Percentiles rank a stretch among this genome's conserved stretches.
These are phyloP conservation scores for Rhombomys opimus DNA, from an alignment of 2,113 vertebrate species.

Conservation along the genomic window DNA sequence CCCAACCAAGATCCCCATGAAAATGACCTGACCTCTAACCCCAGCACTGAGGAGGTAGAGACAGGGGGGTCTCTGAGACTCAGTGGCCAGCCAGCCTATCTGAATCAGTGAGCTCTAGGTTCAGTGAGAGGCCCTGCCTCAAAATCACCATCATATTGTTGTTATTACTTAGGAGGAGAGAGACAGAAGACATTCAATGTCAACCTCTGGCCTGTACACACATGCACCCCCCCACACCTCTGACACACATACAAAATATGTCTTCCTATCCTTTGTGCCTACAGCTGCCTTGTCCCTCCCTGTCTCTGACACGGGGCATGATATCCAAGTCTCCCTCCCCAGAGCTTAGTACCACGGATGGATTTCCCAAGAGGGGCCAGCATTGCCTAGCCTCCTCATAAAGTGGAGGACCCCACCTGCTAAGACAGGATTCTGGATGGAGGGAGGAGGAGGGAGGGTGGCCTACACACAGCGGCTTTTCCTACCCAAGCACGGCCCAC, in stretches of 20 bases:
- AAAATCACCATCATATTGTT: neutral
- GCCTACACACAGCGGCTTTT: neutral
- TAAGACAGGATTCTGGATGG: neutral
- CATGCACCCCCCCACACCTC: neutral
- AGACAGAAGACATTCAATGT: neutral
- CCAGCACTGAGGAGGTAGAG: neutral
- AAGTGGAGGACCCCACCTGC: neutral
- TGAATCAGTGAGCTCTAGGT: neutral
- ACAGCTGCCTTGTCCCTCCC: neutral
- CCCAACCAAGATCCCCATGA: neutral
- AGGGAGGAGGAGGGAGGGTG: neutral
- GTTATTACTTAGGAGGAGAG: no score
- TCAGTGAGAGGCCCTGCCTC: neutral
- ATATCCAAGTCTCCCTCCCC: neutral
- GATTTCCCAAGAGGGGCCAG: neutral
- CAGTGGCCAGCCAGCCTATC: neutral
- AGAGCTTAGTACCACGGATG: neutral
- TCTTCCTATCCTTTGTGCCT: neutral
- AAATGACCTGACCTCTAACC: neutral
- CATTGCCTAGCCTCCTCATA: neutral
- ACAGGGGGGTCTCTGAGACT: neutral
- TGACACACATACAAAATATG: neutral
- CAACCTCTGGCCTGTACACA: neutral
- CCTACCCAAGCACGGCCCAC: neutral
- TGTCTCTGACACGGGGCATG: neutral